phyloP scores from a whole-genome alignment of 2,888 invertebrate species.

The Hipparchia semele region DNA sequence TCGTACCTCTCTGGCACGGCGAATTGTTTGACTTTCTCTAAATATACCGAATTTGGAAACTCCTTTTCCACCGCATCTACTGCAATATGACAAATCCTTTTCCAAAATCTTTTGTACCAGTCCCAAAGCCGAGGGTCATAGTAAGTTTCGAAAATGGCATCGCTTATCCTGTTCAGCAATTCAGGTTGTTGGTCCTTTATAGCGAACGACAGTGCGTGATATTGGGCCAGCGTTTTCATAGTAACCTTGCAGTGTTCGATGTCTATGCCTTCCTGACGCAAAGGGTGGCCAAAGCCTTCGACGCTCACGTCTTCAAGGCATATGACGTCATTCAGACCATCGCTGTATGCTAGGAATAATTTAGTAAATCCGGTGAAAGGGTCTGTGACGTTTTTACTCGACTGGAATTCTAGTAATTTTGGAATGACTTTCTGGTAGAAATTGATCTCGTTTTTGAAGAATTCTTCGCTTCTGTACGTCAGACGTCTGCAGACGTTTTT shows the following conservation, averaged over 20 bases:
- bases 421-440: conserved; percentile 84
- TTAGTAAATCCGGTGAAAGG: conserved; percentile 79
- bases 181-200: conserved; percentile 81
- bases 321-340: conserved; percentile 82
- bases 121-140: conserved; percentile 77
- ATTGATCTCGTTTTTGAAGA: conserved; percentile 87
- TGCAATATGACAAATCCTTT: conserved; percentile 76
- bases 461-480: conserved; percentile 85
- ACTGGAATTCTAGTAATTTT: conserved; percentile 69
- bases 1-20: conserved; percentile 78
- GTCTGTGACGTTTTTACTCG: conserved; percentile 60
- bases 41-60: conserved; percentile 83
- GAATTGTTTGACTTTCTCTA: conserved; percentile 80
- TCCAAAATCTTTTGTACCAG: conserved; percentile 84
- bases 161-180: conserved; percentile 69
- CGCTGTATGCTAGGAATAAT: conserved; percentile 70
- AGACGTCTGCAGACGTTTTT: conserved; percentile 84
- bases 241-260: conserved; percentile 75
- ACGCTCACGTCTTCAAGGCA: conserved; percentile 81
- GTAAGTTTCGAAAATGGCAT: conserved; percentile 80
- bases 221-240: conserved; percentile 81
- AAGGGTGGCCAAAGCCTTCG: conserved; percentile 66
- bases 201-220: conserved; percentile 84
- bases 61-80: conserved; percentile 86
- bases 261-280: conserved; percentile 78